Base-by-base conservation (phyloP, 2,797 vertebrate genomes). In the Bovichtus diacanthus region DNA sequence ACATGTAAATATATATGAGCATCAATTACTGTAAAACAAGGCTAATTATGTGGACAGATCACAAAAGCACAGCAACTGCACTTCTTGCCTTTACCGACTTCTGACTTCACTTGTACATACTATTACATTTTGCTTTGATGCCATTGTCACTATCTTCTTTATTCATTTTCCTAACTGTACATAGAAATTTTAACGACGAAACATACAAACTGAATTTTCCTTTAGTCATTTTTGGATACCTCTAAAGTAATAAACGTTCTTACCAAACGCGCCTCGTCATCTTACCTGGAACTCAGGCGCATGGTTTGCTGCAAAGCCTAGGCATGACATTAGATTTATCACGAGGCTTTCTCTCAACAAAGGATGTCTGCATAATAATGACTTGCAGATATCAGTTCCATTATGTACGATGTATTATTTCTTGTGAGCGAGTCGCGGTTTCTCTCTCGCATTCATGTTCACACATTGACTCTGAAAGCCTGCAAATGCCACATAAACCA, bases 401-500 rank as follows among this genome's bases (percentile, higher is more conserved):
- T 36, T 41, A 49, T 47, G 9, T 68, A 8, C 49, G 59, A 36
- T 15, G 21, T 27, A 23, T 60, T 58, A 60, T 61, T 50, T 43
- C 60, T 46, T 56, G 31, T 46, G 11, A 21, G 2, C n/a, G 44
- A 68, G 16, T 50, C 27, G 53, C 18, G 0, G 3, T 56, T 44
- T 69, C 41, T 21, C 2, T 46, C 29, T 73, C 12, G 25, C 16
- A 62, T 39, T 74, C 58, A 58, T 71, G 38, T 55, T 78, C 25
- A 71, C 64, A 70, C 31, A 56, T 31, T 78, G 62, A 79, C 63
- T 62, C 29, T 75, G 8, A 81, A 82, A 82, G 66, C 69, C 65
- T 49, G 44, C 66, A 76, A 85, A 84, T 78, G 29, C 70, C 49
- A 80, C 50, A 71, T 81, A 79, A 87, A 9, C 67, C 74, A 9